Base-by-base conservation (phyloP, 2,797 vertebrate genomes). In the Onychomys arenicola region DNA sequence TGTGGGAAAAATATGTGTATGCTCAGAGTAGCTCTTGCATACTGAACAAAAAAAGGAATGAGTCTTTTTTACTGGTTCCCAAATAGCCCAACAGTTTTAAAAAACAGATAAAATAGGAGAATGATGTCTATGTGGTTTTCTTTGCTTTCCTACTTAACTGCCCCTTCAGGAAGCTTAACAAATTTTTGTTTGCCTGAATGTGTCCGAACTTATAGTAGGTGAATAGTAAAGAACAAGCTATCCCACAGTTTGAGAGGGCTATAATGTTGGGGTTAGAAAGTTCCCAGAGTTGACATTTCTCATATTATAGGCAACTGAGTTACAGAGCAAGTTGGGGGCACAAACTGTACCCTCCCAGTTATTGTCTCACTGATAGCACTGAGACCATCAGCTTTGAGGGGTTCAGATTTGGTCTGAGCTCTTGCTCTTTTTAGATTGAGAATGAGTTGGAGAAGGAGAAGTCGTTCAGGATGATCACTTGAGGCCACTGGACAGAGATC, bases 171-270 rank as follows among this genome's bases (percentile, higher is more conserved):
- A 27, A 91, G n/a, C 80, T 93, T 92, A 92, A 75, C n/a, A 93
- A 77, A 84, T 59, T 95, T 89, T 49, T 34, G 83, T 93, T 94
- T 95, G 69, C 67, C 73, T 78, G 37, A 85, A 86, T 85, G 25
- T 97, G 46, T 90, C 87, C 91, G 93, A 96, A 94, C 46, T 46
- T 88, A 85, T 43, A 8, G 29, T 67, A 95, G 17, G 25, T 73
- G 21, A 96, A 84, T 61, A 81, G 61, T 86, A 90, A 95, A 97
- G 37, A 92, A 89, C 34, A 77, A 90, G 97, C 97, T 94, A 95
- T 95, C 96, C 97, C 77, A 93, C 97, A 98, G 97, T 75, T 93
- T 84, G 27, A 83, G 92, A 97, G 2, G 8, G 23, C 85, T 73
- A 97, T 93, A 97, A 97, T 87, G 83, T 34, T 75, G 90, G 91